Evolutionary conservation across 2,888 invertebrate species (phyloP), one percentile per base, ranked within the genome.

Genomic region (Agonopterix heracliana): DNA sequence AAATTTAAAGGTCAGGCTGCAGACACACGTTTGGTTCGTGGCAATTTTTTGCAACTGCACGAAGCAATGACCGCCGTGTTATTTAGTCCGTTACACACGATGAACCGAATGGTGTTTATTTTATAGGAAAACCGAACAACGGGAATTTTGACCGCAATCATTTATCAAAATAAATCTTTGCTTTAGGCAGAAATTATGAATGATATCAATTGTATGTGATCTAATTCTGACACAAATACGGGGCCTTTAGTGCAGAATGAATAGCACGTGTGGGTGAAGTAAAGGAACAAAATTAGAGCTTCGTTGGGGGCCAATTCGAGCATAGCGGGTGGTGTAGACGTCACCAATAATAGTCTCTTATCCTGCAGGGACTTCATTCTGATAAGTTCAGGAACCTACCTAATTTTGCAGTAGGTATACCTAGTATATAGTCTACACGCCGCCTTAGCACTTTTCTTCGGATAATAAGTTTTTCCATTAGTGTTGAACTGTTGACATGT

Each of bases 21-120:
- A 26, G 7, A 10, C n/a, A 26, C 10, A 44, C 43, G 43, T 14
- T 26, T 26, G 10, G 26, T 12, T 14, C 41, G 9, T n/a, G 13
- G 40, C 26, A 40, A 26, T 55, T 64, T 64, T 57, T 60, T 57
- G 56, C 57, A 52, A 54, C 48, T 42, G 48, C 50, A 50, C 53
- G 59, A 56, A 60, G 59, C 63, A 62, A 56, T 58, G 66, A 60
- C 64, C 65, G 57, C 53, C n/a, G 45, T 54, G 53, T 55, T 55
- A 56, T 59, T 57, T 49, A 54, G 53, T 48, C 48, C 48, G 53
- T 56, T 49, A 51, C 47, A 47, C 45, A 49, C 48, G 11, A 49
- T n/a, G 47, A 46, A 44, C 48, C 48, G 11, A 49, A 12, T 34
- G 35, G 45, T 34, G 40, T 46, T 26, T 40, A 44, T 17, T 42